Evolutionary conservation across 2,888 invertebrate genomes (phyloP), one percentile per base, ranked within the genome.

Genomic region (Sarcophaga carnaria): DNA sequence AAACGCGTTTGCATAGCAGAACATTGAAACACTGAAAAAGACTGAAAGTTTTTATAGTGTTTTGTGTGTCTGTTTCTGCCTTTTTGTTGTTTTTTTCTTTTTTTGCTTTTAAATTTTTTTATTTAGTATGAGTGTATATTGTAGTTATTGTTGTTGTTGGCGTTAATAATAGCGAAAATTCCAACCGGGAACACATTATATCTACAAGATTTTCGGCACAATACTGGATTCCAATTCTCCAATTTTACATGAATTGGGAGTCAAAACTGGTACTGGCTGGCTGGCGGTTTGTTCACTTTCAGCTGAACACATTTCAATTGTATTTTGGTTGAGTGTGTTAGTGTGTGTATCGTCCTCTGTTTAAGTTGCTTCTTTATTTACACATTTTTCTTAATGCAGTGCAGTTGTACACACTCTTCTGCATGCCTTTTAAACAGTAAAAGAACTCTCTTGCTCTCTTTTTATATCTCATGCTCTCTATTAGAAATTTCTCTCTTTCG

Each of bases 121-220:
- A 74, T 85, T 82, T 79, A 71, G 82, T 85, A 54, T 54, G 71
- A 76, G 76, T 71, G 84, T 84, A 70, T 76, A 8, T 63, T 45
- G 45, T 80, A 17, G 12, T 66, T 85, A 45, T 80, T 77, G 37
- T 84, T 70, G 6, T 83, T 82, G 60, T 47, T 83, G 47, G 74
- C 76, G 12, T 71, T 85, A 60, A 54, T 54, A 54, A 76, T 76
- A 81, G 84, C 87, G 60, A 78, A 88, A 89, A 87, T 88, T 88
- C 88, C 87, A 89, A 88, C 88, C 88, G 89, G 86, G 87, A 88
- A 87, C 81, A 88, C 86, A 86, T 84, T 63, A 83, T 89, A 79
- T 79, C 88, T 78, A 89, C 74, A 86, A 89, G 88, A 89, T 89
- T 88, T 88, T 88, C 89, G 87, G 88, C 88, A 87, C 85, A 85